A percentile compares a stretch with the other conserved stretches of the same genome.
Evolutionary conservation across 2,888 invertebrate genomes (phyloP).

Genomic region (Tenthredo amoena): DNA sequence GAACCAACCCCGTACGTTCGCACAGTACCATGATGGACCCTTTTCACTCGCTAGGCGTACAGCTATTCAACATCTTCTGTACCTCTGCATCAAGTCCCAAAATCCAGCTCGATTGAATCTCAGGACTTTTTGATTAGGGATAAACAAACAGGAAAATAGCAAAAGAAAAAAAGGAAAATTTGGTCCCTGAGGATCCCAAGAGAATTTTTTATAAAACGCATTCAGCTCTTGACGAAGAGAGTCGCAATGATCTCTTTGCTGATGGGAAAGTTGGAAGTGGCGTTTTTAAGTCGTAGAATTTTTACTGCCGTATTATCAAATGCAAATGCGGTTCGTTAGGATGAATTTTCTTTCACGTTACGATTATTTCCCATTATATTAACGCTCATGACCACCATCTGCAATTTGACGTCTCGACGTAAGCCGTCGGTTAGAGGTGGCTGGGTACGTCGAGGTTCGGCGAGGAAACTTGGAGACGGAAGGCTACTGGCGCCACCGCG

Average conservation of each 20-base stretch:
- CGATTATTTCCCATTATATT: slow-evolving; percentile 63
- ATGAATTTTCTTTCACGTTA: neutral
- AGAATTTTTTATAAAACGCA: neutral
- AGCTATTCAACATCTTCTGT: slow-evolving; percentile 19
- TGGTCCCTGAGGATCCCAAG: neutral
- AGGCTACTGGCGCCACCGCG: slow-evolving; percentile 64
- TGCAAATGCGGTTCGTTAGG: neutral
- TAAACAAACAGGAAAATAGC: too few relatives aligned
- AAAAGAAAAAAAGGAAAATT: neutral
- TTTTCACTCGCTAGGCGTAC: slow-evolving; percentile 23
- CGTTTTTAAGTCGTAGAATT: neutral
- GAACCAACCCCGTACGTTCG: neutral
- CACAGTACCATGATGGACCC: slow-evolving; percentile 12
- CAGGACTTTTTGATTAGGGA: neutral
- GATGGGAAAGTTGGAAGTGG: neutral
- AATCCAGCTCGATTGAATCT: neutral
- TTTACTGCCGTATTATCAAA: neutral
- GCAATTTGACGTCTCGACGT: slow-evolving; percentile 59
- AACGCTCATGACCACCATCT: slow-evolving; percentile 63
- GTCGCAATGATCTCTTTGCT: neutral
- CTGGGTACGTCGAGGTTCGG: neutral
- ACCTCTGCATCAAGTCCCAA: neutral
- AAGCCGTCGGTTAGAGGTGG: neutral
- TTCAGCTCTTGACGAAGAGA: neutral
- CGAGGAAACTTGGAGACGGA: slow-evolving; percentile 37